Percentiles rank a stretch among this genome's conserved stretches.
phyloP scores from a whole-genome alignment of 2,888 invertebrate species.

The Temnothorax unifasciatus region DNA sequence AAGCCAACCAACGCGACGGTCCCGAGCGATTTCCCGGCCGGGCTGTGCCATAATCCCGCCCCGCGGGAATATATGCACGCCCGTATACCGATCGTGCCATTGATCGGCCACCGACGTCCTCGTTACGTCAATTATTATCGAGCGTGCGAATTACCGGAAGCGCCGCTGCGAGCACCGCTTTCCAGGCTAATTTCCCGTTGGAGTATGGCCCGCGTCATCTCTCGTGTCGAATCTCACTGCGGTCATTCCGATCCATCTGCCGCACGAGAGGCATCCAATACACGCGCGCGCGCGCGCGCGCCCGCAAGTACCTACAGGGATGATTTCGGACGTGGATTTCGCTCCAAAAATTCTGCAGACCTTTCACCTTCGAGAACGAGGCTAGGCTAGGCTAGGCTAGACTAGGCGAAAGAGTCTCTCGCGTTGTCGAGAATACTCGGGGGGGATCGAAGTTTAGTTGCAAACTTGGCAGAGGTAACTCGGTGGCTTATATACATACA shows the following conservation, averaged over 20 bases:
- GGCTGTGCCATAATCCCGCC: slow-evolving; percentile 39
- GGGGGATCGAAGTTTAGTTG: slow-evolving; percentile 39
- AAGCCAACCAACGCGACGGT: slow-evolving; percentile 15
- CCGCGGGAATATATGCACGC: slow-evolving; percentile 41
- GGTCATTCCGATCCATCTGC: slow-evolving; percentile 11
- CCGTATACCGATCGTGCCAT: slow-evolving; percentile 73
- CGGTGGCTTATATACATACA: background rate
- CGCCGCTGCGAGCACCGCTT: slow-evolving; percentile 75
- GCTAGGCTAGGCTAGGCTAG: too few species aligned
- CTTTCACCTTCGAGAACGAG: slow-evolving; percentile 19
- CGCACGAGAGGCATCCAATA: background rate
- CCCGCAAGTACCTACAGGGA: background rate
- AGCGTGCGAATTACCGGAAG: slow-evolving; percentile 79
- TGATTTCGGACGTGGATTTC: slow-evolving; percentile 34
- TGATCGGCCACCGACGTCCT: slow-evolving; percentile 76
- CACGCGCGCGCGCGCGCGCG: background rate
- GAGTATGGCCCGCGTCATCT: slow-evolving; percentile 61
- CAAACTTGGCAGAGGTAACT: slow-evolving; percentile 30
- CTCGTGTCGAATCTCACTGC: slow-evolving; percentile 31
- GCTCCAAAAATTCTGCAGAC: slow-evolving; percentile 30
- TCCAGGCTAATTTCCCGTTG: slow-evolving; percentile 78
- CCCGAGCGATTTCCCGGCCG: slow-evolving; percentile 46
- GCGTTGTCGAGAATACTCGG: slow-evolving; percentile 42
- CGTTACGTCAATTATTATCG: slow-evolving; percentile 84
- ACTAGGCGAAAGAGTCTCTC: slow-evolving; percentile 16